phyloP scores from a whole-genome alignment of 1,140 invertebrate species.

The Pseudomyrmex cubaensis region DNA sequence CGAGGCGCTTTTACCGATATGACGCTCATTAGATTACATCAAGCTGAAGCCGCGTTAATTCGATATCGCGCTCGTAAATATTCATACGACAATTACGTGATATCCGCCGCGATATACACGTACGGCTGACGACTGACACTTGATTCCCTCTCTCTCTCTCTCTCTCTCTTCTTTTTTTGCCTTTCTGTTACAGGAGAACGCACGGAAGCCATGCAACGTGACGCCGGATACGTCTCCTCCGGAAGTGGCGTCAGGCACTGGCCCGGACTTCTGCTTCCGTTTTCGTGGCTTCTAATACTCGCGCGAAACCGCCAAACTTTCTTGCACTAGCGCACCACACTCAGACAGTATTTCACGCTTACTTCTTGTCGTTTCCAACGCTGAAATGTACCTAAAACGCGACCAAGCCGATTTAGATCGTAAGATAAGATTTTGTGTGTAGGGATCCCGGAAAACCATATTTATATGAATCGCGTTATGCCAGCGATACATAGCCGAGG shows the following conservation, averaged over 20 bases:
- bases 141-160: background rate
- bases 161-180: conserved; percentile 11
- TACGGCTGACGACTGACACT: conserved; percentile 42
- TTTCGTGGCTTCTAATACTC: conserved; percentile 76
- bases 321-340: conserved; percentile 70
- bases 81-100: conserved; percentile 37
- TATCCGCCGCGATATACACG: background rate
- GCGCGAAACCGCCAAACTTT: conserved; percentile 77
- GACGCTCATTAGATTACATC: conserved; percentile 48
- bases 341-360: conserved; percentile 76
- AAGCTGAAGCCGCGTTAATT: conserved; percentile 41
- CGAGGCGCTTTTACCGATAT: background rate
- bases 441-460: background rate
- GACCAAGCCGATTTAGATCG: conserved; percentile 61
- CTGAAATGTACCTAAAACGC: conserved; percentile 63
- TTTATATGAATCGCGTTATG: background rate
- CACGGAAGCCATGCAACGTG: conserved; percentile 85
- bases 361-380: conserved; percentile 52
- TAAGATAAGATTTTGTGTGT: conserved; percentile 52
- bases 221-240: conserved; percentile 78
- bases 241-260: conserved; percentile 74
- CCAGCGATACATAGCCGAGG: too few species aligned
- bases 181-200: conserved; percentile 81
- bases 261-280: conserved; percentile 73
- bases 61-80: conserved; percentile 48